Base-by-base conservation (phyloP, 2,797 vertebrate species). In the Meriones psammophilus region DNA sequence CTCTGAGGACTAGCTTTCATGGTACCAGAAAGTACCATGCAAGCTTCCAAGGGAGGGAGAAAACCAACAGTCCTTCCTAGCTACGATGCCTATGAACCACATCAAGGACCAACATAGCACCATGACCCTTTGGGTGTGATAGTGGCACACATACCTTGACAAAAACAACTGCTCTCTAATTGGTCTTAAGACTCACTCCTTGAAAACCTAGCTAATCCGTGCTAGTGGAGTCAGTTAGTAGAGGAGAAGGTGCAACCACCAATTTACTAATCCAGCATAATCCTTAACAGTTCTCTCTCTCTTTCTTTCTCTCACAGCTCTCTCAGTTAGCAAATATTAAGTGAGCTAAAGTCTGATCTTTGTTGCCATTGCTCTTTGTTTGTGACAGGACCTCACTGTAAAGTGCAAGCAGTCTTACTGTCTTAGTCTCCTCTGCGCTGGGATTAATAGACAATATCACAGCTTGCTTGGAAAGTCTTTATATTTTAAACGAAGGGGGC, bases 241-340 rank as follows among this genome's bases (percentile, higher is more conserved):
- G 30, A 13, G 28, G 17, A 12, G 39, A 66, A 85, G 22, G 39
- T 33, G 66, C 17, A 46, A 15, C 13, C 24, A 17, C 58, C 39
- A 28, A 14, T 50, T 17, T 46, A 13, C 28, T 22, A 84, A 46
- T 17, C 81, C 15, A 7, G 62, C 9, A 33, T 66, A 46, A 33
- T 33, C 62, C 81, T 8, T 33, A 20, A 7, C 4, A 7, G 28
- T 10, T 50, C 50, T 50, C 50, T 50, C 33, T 30, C 83, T 86
- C 30, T 26, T 26, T 86, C 30, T 26, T 26, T 14, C 13, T 69
- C 76, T 30, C 1, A 1, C 58, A 64, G 30, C 9, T 76, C 50
- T 93, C 71, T 96, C 78, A 95, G 56, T 36, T 94, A 79, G 26
- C 62, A 83, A 50, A 88, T 86, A 68, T 83, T 90, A 69, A 42